Base-by-base conservation (phyloP, 92 coral and sea anemone genomes). In the Pocillopora meandrina region DNA sequence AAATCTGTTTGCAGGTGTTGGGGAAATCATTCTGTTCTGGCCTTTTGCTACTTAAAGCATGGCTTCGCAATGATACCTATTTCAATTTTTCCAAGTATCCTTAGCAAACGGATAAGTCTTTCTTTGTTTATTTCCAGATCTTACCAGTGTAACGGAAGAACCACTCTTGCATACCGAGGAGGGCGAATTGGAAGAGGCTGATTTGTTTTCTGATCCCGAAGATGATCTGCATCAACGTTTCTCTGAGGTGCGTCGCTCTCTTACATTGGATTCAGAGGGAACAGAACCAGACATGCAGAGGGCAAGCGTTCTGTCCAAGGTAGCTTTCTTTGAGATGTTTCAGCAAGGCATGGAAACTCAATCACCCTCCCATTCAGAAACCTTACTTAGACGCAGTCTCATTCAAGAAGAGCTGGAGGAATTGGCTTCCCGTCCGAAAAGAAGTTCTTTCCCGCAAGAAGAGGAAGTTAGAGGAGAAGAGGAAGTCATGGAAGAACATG, bases 221-320 rank as follows among this genome's bases (percentile, higher is more conserved):
- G 85, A 77, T 60, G 88, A 84, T 58, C 56, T 84, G 10, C 58
- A 56, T 69, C 80, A 84, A 42, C 68, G 65, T 82, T 15, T 72
- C 9, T 90, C 86, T 35, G 95, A 91, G 71, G 82, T 91, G 56
- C 92, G 92, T 56, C 91, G 95, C 61, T 87, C 95, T 10, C 83
- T 91, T 74, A 89, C 95, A 23, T 56, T 91, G 82, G 95, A 91
- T 71, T 91, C 95, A 16, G 88, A 89, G 71, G 95, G 95, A 20
- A 91, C 95, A 9, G 95, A 91, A 70, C 95, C 95, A 23, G 95
- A 91, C 72, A 73, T 65, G 67, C 92, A 91, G 18, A 85, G 72
- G 34, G 95, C 92, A 67, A 83, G 82, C 74, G 95, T 91, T 2
- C 86, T 89, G 19, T 82, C 90, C 18, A 89, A 87, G 67, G 92